Percentiles rank a stretch among this genome's conserved stretches.
Conservation (phyloP, 1,140 invertebrate genomes). For the Homarus americanus region DNA sequence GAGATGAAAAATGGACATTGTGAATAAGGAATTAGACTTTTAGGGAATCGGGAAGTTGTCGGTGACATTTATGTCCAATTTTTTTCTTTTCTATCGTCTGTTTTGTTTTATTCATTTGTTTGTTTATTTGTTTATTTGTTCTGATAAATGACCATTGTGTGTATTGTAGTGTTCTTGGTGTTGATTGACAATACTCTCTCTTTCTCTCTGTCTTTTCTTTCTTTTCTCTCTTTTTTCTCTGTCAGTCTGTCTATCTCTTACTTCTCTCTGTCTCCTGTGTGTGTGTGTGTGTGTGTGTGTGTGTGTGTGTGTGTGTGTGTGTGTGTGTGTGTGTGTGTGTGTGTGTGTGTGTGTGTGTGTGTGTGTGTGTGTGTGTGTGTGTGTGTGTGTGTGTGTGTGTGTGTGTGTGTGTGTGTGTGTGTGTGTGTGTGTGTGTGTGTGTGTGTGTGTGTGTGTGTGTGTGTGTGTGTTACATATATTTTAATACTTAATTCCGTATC, state of each 20-base stretch:
- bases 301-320: slow-evolving; percentile 20
- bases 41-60: slow-evolving; percentile 19
- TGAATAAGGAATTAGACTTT: slow-evolving; percentile 40
- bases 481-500: too few relatives aligned
- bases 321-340: slow-evolving; percentile 23
- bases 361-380: slow-evolving; percentile 16
- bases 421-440: slow-evolving; percentile 31
- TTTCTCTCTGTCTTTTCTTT: neutral
- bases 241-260: neutral
- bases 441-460: slow-evolving; percentile 8
- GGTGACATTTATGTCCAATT: slow-evolving; percentile 19
- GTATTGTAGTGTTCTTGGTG: too few relatives aligned
- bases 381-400: slow-evolving; percentile 16
- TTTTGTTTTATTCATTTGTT: neutral
- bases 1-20: slow-evolving; percentile 45
- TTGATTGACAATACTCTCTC: too few relatives aligned
- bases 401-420: slow-evolving; percentile 35
- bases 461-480: too few relatives aligned
- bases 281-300: neutral
- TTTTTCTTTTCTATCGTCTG: neutral
- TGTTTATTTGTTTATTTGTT: neutral
- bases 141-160: too few relatives aligned
- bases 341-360: slow-evolving; percentile 11
- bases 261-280: neutral
- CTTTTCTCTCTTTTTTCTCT: neutral